Base-by-base conservation (phyloP, 53 echinoderm and acorn worm genomes). In the Paracentrotus lividus region DNA sequence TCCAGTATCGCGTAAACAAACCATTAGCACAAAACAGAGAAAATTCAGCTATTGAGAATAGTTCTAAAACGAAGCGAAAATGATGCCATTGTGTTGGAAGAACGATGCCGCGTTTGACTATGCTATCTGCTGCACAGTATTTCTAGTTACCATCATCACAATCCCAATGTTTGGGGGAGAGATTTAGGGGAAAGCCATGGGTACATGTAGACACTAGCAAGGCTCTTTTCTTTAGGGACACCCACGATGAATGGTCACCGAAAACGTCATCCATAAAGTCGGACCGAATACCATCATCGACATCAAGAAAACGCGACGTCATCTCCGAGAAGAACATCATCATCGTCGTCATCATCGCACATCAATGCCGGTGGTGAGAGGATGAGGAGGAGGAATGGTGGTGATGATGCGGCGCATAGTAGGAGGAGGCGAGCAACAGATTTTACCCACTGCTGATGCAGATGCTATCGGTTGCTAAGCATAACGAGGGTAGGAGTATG, bases 391-490 rank as follows among this genome's bases (percentile, higher is more conserved):
- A 65, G 58, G 10, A 93, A 23, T 47, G 45, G 38, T 10, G n/a
- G 49, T 42, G 61, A 38, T 52, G 93, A 85, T 57, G 56, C 52
- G 18, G 68, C 18, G 6, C 43, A 13, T 12, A 45, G 42, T 38
- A 42, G 67, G 67, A 76, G 69, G n/a, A 68, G 88, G 18, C 42
- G 75, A 49, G 24, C n/a, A 29, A 51, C 93, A 34, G 93, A 49
- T 12, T 93, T 64, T 42, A n/a, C 69, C 24, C n/a, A 12, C 68
- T 9, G n/a, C 31, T 21, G 94, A 94, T 40, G 75, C 54, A 14
- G 75, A 88, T 24, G 94, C 68, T 23, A 94, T 94, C 75, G 88
- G n/a, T 94, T 44, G 94, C 88, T 27, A 94, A 51, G 34, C 94
- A 94, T 47, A 94, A 94, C 88, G 94, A 94, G 0, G 69, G 72